Conservation (phyloP, 2,888 invertebrate species). For the Melinopterus prodromus region DNA sequence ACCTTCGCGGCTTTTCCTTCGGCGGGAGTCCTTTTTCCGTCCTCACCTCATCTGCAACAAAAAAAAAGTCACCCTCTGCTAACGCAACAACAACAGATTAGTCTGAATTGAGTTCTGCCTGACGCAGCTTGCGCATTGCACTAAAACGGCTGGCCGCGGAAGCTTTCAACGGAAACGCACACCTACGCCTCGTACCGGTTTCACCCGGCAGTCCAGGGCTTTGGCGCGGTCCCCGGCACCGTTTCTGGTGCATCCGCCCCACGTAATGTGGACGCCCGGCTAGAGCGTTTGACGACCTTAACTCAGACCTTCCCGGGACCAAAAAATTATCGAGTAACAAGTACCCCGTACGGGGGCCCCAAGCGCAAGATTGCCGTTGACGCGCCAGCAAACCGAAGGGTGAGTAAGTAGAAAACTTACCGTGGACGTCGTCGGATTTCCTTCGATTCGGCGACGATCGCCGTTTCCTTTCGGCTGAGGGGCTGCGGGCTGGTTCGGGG, state of each 20-base stretch:
- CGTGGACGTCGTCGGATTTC: constrained; percentile 22
- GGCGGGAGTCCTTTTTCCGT: constrained; percentile 30
- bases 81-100: constrained; percentile 73
- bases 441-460: constrained; percentile 12
- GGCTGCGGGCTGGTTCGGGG: constrained; percentile 25
- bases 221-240: constrained; percentile 59
- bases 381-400: constrained; percentile 50
- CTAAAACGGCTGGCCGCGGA: constrained; percentile 77
- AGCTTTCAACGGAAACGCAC: constrained; percentile 62
- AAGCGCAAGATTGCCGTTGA: constrained; percentile 80
- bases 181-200: constrained; percentile 36
- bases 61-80: constrained; percentile 36
- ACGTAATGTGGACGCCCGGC: constrained; percentile 73
- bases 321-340: constrained; percentile 61
- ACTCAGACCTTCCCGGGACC: constrained; percentile 86
- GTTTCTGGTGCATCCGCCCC: constrained; percentile 80
- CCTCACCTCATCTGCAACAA: constrained; percentile 34
- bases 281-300: constrained; percentile 71
- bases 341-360: constrained; percentile 73
- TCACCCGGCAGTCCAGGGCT: constrained; percentile 63
- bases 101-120: constrained; percentile 86
- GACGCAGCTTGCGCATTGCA: constrained; percentile 75
- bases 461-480: constrained; percentile 6
- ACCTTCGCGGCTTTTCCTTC: constrained; percentile 36
- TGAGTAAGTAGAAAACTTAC: constrained; percentile 29